Conservation (phyloP, 2,888 invertebrate species). For the Pachydiplax longipennis region DNA sequence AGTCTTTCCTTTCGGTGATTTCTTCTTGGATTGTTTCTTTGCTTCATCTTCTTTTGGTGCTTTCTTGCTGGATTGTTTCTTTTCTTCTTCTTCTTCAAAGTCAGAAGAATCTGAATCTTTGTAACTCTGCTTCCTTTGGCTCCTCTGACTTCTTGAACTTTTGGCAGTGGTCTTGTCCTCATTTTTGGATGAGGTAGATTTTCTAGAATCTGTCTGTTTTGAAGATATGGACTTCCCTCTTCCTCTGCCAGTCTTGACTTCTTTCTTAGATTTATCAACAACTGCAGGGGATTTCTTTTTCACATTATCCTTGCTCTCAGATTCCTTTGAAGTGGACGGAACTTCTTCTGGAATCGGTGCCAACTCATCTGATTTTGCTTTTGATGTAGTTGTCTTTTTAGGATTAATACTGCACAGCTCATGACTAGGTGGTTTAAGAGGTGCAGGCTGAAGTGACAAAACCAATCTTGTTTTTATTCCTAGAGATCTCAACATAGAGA, state of each 20-base stretch:
- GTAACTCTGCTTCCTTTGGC: constrained; percentile 48
- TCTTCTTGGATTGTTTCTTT: not conserved
- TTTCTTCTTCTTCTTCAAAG: not conserved
- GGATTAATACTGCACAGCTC: constrained; percentile 62
- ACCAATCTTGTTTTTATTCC: constrained; percentile 84
- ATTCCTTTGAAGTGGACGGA: constrained; percentile 8
- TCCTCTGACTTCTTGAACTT: constrained; percentile 44
- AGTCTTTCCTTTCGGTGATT: not conserved
- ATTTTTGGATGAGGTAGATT: constrained; percentile 50
- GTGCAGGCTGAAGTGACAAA: constrained; percentile 79
- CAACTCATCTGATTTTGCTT: constrained; percentile 13
- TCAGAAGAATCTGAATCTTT: constrained; percentile 18
- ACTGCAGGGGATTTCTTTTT: not conserved
- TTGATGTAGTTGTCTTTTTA: constrained; percentile 57
- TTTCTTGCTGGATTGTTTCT: not conserved
- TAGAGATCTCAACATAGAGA: constrained; percentile 77
- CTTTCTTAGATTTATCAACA: constrained; percentile 34
- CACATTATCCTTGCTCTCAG: constrained; percentile 48
- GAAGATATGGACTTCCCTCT: constrained; percentile 48
- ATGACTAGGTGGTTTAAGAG: constrained; percentile 71
- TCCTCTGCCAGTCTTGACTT: constrained; percentile 51
- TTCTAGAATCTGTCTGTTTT: constrained; percentile 45
- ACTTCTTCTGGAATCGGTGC: constrained; percentile 19
- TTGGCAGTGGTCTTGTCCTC: constrained; percentile 47
- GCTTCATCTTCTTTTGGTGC: not conserved